Base-by-base conservation (phyloP, 2,888 invertebrate genomes). In the Cryptus armator region DNA sequence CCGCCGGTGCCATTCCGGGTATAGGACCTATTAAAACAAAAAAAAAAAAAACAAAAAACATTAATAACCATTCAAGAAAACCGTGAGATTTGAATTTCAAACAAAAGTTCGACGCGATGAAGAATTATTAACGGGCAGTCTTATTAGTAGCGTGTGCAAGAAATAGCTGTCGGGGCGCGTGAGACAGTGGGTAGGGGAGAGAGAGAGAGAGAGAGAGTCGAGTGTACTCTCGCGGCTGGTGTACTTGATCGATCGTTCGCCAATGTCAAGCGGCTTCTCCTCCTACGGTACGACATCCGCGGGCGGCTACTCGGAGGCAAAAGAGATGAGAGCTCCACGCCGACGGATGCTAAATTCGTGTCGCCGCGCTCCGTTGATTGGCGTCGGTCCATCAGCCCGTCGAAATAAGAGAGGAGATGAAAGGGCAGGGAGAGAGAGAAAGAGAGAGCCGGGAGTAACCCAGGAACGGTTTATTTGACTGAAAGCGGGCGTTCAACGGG, bases 1-100 rank as follows among this genome's bases (percentile, higher is more conserved):
- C 97, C 86, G 96, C 96, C 6, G 96, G 95, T 59, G 96, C 95
- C 89, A 96, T 90, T 88, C 96, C 96, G 7, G 96, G 95, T 80
- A 96, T 94, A 87, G 96, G 96, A 12, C 95, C 95, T 91, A 94
- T 91, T 92, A 66, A 44, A 53, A 46, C 44, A 64, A 10, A 16
- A 59, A 46, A 16, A 6, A 32, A 6, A 59, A 46, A 44, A 32
- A 51, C n/a, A 59, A 70, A 66, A 32, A 32, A 75, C 53, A 9
- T 5, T 37, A 37, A 37, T 37, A 9, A 37, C 37, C 37, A 37
- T 37, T 37, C 37, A 9, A 37, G 37, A 37, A 37, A 37, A 37
- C 37, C 7, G 37, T 6, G 37, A 62, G 53, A 43, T 62, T 24
- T 24, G 0, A 0, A 56, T 12, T 37, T 37, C 37, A 12, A 56